These are phyloP conservation scores for Mobula birostris DNA, from an alignment of 2,113 vertebrate species.

Conservation along the genomic window DNA sequence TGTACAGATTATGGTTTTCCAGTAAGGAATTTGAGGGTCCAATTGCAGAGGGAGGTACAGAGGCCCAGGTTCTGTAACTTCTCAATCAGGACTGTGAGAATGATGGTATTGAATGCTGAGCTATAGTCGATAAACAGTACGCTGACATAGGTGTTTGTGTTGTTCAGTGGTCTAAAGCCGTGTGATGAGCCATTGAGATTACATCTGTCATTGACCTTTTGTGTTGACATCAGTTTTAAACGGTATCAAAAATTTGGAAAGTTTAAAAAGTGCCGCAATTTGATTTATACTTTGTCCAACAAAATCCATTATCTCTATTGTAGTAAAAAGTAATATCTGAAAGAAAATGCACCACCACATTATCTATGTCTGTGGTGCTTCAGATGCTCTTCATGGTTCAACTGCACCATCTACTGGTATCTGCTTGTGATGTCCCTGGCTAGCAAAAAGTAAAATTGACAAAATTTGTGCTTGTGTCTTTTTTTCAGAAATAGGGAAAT, in stretches of 20 bases:
- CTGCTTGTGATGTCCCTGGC: not conserved
- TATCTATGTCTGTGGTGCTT: not conserved
- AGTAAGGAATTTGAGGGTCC: too few relatives aligned
- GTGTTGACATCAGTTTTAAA: not conserved
- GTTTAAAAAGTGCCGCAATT: not conserved
- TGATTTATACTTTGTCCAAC: not conserved
- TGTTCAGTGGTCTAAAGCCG: too few relatives aligned
- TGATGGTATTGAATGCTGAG: too few relatives aligned
- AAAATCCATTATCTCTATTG: not conserved
- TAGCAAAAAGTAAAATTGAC: not conserved
- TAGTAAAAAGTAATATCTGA: not conserved
- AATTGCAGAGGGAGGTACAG: too few relatives aligned
- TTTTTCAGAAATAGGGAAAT: not conserved
- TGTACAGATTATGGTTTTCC: too few relatives aligned
- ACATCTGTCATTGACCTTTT: too few relatives aligned
- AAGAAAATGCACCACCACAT: not conserved
- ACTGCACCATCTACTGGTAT: not conserved
- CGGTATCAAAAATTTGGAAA: not conserved
- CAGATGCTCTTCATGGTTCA: not conserved
- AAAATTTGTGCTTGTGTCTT: not conserved
- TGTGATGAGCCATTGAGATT: too few relatives aligned
- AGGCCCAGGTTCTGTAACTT: too few relatives aligned
- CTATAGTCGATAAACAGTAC: too few relatives aligned
- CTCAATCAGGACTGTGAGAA: too few relatives aligned
- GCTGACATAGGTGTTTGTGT: too few relatives aligned